These are phyloP conservation scores for Theonella swinhoei DNA, from an alignment of 37 sponge, comb jelly and placozoan genomes.

Conservation along the genomic window DNA sequence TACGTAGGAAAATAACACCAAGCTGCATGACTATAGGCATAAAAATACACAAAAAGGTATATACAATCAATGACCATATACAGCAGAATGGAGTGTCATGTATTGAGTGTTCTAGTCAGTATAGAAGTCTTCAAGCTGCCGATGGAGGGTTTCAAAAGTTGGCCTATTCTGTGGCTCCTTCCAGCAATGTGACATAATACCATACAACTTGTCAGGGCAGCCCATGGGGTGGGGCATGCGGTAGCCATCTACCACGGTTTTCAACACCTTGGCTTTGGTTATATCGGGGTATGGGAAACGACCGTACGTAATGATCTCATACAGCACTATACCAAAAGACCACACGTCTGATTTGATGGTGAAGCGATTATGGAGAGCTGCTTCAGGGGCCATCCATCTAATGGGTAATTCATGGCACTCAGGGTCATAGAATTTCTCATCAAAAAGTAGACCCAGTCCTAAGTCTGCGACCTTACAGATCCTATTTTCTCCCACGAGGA, in stretches of 20 bases:
- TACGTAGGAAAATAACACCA: too few species aligned
- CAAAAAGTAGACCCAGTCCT: slow-evolving; percentile 90
- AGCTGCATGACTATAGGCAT: too few species aligned
- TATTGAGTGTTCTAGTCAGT: too few species aligned
- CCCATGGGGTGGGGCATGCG: slow-evolving; percentile 79
- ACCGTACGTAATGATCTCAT: slow-evolving; percentile 93
- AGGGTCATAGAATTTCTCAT: slow-evolving; percentile 83
- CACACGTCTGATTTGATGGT: slow-evolving; percentile 97
- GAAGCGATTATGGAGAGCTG: slow-evolving; percentile 82
- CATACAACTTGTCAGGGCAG: slow-evolving; percentile 82
- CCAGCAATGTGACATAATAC: slow-evolving; percentile 54
- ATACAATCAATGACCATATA: too few species aligned
- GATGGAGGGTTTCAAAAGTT: slow-evolving; percentile 87
- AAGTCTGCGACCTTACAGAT: slow-evolving; percentile 93
- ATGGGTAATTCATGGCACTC: slow-evolving; percentile 92
- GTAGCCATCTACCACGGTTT: slow-evolving; percentile 70
- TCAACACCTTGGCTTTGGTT: slow-evolving; percentile 92
- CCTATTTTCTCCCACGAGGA: slow-evolving; percentile 83
- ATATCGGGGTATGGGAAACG: slow-evolving; percentile 93
- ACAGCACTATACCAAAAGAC: slow-evolving; percentile 93
- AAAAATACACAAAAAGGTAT: too few species aligned
- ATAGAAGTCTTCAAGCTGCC: slow-evolving; percentile 89
- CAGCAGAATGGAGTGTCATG: too few species aligned
- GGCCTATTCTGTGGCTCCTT: slow-evolving; percentile 77
- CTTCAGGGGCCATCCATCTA: slow-evolving; percentile 99